Percentiles rank a stretch among this genome's conserved stretches.
phyloP scores from a whole-genome alignment of 2,888 invertebrate species.

The Galerucella pusilla region DNA sequence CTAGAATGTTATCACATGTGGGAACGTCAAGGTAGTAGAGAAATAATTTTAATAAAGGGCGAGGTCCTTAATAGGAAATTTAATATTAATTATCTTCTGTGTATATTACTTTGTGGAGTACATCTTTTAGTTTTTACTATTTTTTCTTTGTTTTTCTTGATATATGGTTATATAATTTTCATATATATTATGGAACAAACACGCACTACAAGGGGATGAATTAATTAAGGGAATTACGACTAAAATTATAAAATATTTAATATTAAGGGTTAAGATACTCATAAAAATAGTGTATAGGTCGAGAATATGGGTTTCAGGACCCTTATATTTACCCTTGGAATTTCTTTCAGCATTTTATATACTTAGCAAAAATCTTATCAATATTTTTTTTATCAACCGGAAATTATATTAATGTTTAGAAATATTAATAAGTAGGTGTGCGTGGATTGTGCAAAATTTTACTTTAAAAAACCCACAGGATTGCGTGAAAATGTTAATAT shows the following conservation, averaged over 20 bases:
- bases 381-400: not conserved
- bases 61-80: not conserved
- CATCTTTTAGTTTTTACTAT: too few relatives aligned
- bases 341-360: not conserved
- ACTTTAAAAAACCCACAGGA: too few relatives aligned
- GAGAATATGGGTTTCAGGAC: too few relatives aligned
- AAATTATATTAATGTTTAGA: not conserved
- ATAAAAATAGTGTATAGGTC: too few relatives aligned
- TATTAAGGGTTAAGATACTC: not conserved
- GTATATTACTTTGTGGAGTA: too few relatives aligned
- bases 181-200: constrained; percentile 49
- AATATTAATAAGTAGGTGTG: not conserved
- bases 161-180: constrained; percentile 40
- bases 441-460: too few relatives aligned
- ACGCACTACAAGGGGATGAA: constrained; percentile 39
- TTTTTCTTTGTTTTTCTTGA: too few relatives aligned
- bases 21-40: constrained; percentile 16
- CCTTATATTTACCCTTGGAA: not conserved
- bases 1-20: constrained; percentile 30
- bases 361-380: not conserved
- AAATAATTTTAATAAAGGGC: not conserved
- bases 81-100: constrained; percentile 19
- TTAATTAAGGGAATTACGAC: constrained; percentile 32
- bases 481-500: too few relatives aligned
- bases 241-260: not conserved